phyloP scores from a whole-genome alignment of 2,113 vertebrate genomes.

The Andinoacara biseriatus region DNA sequence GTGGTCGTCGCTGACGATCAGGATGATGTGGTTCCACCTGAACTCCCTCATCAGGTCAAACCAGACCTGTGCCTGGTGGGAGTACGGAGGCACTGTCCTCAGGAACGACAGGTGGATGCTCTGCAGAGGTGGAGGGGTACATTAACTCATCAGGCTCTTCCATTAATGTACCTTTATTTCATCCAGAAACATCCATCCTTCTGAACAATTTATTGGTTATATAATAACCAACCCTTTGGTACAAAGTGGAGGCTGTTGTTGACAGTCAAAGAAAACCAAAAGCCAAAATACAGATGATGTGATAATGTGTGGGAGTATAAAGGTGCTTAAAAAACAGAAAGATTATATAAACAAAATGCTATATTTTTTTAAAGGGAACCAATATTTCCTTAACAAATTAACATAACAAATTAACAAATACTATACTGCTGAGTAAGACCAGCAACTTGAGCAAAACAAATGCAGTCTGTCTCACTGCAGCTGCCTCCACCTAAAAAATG shows the following conservation, averaged over 20 bases:
- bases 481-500: not conserved
- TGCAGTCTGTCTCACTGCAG: not conserved
- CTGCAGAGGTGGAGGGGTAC: constrained; percentile 72
- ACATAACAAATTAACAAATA: not conserved
- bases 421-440: not conserved
- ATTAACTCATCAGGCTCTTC: not conserved
- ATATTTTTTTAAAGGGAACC: not conserved
- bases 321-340: not conserved
- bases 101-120: constrained; percentile 99
- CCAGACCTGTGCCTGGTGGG: constrained; percentile 98
- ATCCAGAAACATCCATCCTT: not conserved
- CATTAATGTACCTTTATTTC: not conserved
- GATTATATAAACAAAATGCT: not conserved
- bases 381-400: not conserved
- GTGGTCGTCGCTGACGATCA: constrained; percentile 97
- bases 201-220: not conserved
- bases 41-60: constrained; percentile 99
- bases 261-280: not conserved
- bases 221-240: not conserved
- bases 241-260: no score
- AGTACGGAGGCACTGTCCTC: constrained; percentile 95
- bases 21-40: constrained; percentile 97
- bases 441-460: not conserved
- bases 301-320: not conserved
- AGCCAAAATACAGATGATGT: not conserved